phyloP scores from a whole-genome alignment of 2,113 vertebrate species.

The Crotalus horridus region DNA sequence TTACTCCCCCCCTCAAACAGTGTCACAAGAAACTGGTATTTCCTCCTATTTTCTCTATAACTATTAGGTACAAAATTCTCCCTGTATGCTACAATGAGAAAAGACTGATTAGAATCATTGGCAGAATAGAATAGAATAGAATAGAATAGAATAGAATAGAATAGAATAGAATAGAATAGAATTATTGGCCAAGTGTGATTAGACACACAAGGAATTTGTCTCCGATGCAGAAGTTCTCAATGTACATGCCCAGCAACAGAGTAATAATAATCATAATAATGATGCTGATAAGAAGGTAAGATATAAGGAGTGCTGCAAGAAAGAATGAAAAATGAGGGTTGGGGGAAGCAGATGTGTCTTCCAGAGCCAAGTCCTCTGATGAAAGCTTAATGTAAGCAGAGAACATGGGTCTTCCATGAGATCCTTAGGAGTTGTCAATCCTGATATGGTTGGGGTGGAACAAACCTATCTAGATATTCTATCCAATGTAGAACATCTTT shows the following conservation, averaged over 20 bases:
- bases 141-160: too few relatives aligned
- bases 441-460: background rate
- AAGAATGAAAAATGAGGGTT: background rate
- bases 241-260: too few relatives aligned
- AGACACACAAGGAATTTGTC: too few relatives aligned
- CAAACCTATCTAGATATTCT: background rate
- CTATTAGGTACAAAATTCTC: background rate
- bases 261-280: too few relatives aligned
- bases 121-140: too few relatives aligned
- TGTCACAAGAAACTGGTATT: background rate
- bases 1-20: background rate
- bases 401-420: background rate
- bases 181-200: too few relatives aligned
- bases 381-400: background rate
- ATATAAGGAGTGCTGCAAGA: background rate
- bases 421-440: background rate
- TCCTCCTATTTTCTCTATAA: background rate
- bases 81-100: background rate
- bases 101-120: background rate
- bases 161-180: too few relatives aligned
- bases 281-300: background rate
- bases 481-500: background rate
- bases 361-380: background rate
- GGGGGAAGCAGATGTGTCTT: background rate
- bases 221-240: too few relatives aligned